Evolutionary conservation across 2,888 invertebrate species (phyloP).

Genomic region (Dryomyza anilis): DNA sequence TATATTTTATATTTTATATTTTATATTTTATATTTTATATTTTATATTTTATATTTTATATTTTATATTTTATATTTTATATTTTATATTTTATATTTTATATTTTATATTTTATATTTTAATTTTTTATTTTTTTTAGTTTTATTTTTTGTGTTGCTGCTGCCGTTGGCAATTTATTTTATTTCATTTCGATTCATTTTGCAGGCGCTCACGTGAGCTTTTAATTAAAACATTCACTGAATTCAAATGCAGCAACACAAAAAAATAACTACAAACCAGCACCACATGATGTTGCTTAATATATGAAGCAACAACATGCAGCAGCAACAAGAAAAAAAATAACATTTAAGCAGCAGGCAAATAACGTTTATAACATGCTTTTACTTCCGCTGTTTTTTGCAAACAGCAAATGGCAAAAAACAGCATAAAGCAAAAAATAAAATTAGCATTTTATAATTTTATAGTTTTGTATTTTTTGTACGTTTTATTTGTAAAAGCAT

Average conservation of each 20-base stretch:
- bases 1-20: not conserved
- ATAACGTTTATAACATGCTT: not conserved
- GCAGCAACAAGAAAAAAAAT: not conserved
- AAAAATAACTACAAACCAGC: no score
- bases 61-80: not conserved
- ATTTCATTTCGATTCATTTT: constrained; percentile 10
- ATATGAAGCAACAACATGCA: not conserved
- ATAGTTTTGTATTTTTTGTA: no score
- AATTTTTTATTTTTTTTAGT: not conserved
- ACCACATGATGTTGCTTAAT: not conserved
- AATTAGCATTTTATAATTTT: no score
- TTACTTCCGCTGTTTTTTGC: constrained; percentile 9
- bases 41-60: not conserved
- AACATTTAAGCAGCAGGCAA: no score
- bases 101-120: not conserved
- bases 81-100: not conserved
- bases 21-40: not conserved
- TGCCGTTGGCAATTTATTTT: not conserved
- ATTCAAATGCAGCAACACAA: no score
- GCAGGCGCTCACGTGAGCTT: constrained; percentile 10
- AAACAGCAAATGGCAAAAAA: not conserved
- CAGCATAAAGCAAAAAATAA: not conserved
- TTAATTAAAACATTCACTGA: constrained; percentile 21
- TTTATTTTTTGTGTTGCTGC: not conserved
- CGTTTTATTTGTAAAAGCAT: no score